Evolutionary conservation across 2,113 vertebrate genomes (phyloP), one percentile per base, ranked within the genome.

Genomic region (Psilopogon haemacephalus): DNA sequence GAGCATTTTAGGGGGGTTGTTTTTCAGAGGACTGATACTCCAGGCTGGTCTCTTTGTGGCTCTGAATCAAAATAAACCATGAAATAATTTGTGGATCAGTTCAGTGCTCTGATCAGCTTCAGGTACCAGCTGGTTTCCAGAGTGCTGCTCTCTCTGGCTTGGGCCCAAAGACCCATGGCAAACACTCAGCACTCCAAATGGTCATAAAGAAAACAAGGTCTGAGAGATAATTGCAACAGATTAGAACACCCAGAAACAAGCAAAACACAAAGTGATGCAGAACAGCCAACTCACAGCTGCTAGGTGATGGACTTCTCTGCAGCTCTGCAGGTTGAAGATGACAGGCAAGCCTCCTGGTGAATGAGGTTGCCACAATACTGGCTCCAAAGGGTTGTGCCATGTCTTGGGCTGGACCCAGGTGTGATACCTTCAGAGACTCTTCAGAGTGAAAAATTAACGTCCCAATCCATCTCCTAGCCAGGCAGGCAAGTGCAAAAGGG

Each of bases 71-170:
- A 73, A 27, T 5, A 58, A 84, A 42, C 46, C 40, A 54, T 16
- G 69, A 81, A 91, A 37, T 56, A 38, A 56, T 18, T 35, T 17
- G 27, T 44, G 65, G 64, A 67, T 50, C 64, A 83, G 42, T 37
- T 48, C 67, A 33, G n/a, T 6, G 50, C 54, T 64, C 63, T 50
- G 46, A 32, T 8, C 75, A 88, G 83, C 60, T 60, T 74, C 44
- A 70, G 75, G 58, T 83, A 89, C 79, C 85, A 92, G 90, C 93
- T 86, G 93, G 11, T 50, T 88, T 40, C 48, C 86, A 94, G 55
- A 28, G n/a, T 54, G 55, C 38, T 2, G 1, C 72, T 68, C 64
- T 73, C 30, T 37, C 76, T 82, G 86, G 79, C 88, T 77, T 64
- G 35, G 78, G 21, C 46, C 75, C 89, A 52, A 63, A 77, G 60